Base-by-base conservation (phyloP, 2,113 vertebrate genomes). In the Azemiops feae region DNA sequence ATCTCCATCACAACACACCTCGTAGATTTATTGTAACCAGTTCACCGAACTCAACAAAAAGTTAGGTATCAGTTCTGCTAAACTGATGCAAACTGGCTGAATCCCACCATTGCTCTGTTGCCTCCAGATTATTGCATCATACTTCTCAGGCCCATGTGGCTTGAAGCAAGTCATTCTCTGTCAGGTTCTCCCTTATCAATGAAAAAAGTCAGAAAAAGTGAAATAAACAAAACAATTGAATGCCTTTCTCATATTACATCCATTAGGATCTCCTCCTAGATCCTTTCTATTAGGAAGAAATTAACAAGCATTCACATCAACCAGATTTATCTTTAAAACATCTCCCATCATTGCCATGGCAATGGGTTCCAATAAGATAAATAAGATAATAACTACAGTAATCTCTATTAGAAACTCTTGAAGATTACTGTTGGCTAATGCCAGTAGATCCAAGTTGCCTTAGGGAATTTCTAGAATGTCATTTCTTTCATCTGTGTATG, bases 261-360 rank as follows among this genome's bases (percentile, higher is more conserved):
- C 25, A 47, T 47, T 43, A 27, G 54, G 4, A 25, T 57, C 30
- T 34, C 30, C 2, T 69, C 30, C 30, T 81, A 43, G 18, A 81
- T 81, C 34, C 34, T 43, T 81, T 81, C 34, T 39, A 81, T 22
- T 39, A 9, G 74, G 34, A 39, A 43, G 3, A 81, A 43, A 43
- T 81, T 94, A 96, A 93, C 92, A 92, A 93, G 94, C 60, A 96
- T 95, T 94, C 94, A 94, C 95, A 95, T 94, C 93, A 96, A 94
- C 90, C 91, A 93, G 88, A 55, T 90, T 93, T 27, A 14, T 89
- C 74, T 88, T 55, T 53, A 93, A 96, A 94, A 90, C 0, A 96
- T 10, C 50, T 53, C 23, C 95, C 43, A 55, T 14, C 88, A 93
- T 95, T 95, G 93, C 89, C 69, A 96, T 95, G 95, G 95, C 69